Percentiles rank a stretch among this genome's conserved stretches.
Conservation (phyloP, 2,797 vertebrate species). For the Simalia tracyae region DNA sequence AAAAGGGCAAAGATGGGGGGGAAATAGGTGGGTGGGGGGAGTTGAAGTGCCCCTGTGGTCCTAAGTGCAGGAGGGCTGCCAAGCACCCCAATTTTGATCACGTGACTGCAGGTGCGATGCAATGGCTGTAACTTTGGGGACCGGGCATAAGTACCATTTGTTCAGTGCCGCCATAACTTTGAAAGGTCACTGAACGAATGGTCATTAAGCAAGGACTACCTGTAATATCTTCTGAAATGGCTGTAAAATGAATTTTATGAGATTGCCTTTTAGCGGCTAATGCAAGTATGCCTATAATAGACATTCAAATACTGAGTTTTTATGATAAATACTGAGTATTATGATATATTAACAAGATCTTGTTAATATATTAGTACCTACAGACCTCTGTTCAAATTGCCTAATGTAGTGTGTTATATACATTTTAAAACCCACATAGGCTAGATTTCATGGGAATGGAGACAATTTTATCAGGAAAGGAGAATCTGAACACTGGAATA, state of each 20-base stretch:
- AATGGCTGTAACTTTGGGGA: neutral
- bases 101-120: neutral
- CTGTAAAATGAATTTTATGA: neutral
- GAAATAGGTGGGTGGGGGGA: neutral
- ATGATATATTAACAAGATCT: neutral
- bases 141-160: neutral
- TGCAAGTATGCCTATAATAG: neutral
- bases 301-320: neutral
- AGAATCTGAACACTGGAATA: neutral
- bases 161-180: neutral
- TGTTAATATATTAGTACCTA: neutral
- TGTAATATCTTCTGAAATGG: neutral
- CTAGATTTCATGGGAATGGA: neutral
- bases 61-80: neutral
- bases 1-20: neutral
- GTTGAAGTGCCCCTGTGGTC: neutral
- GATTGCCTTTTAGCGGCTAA: neutral
- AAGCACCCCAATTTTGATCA: neutral
- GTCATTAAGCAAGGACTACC: neutral
- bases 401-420: neutral
- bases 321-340: neutral
- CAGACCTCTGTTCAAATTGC: neutral
- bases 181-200: neutral
- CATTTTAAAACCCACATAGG: neutral
- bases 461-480: neutral